Base-by-base conservation (phyloP, 2,113 vertebrate species). In the Hypomesus transpacificus region DNA sequence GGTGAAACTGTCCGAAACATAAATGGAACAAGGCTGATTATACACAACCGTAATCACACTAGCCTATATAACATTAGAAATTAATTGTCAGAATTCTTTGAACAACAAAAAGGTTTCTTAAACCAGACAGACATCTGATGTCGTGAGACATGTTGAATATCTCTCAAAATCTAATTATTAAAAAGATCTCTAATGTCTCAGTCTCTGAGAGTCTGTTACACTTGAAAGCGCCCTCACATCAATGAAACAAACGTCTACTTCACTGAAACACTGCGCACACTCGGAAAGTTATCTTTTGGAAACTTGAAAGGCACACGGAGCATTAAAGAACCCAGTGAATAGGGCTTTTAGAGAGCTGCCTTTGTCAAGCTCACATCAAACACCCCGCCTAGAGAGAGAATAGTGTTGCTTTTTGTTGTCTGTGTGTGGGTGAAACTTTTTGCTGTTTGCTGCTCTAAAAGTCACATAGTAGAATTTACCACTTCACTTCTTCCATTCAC, bases 331-430 rank as follows among this genome's bases (percentile, higher is more conserved):
- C 58, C 64, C 62, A 80, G 73, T 82, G 83, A 86, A 88, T 84
- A 68, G 75, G 3, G 66, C 76, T 90, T 85, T 85, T 75, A 75
- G 86, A 89, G 82, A 68, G 68, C 54, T 68, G 78, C 77, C 70
- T 89, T 91, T 91, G 90, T 91, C 78, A 69, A 76, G 59, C 75
- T 71, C 74, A 83, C 86, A 87, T 90, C 87, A 90, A 89, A 91
- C 78, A 82, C 76, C 61, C 24, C 16, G 80, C 72, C 80, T 83
- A 74, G 80, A 86, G 79, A 87, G 77, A 79, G 82, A 86, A 86
- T 65, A 79, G 77, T 76, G 77, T 69, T 24, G 69, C 85, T 85
- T 89, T 90, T 85, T 89, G 79, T 87, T 84, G 58, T 76, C 62
- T 21, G 18, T 64, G 51, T 31, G 57, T 16, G 63, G 22, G 82